Evolutionary conservation across 2,888 invertebrate species (phyloP).

Genomic region (Netelia fuscicornis): DNA sequence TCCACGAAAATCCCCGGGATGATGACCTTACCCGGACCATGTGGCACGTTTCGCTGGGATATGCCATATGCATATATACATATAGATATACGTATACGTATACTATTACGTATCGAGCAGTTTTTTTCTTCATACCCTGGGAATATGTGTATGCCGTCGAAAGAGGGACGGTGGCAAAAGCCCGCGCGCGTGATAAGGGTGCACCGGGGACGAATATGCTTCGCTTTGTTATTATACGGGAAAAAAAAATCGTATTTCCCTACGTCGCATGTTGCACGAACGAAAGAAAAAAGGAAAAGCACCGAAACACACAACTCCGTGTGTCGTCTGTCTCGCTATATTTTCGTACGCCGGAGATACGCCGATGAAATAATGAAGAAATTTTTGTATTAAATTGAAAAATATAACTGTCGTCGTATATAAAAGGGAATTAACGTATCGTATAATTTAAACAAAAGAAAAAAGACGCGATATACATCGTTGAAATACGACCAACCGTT

Average conservation of each 20-base stretch:
- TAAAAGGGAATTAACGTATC: background rate
- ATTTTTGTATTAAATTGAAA: background rate
- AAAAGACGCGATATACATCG: background rate
- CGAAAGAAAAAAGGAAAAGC: background rate
- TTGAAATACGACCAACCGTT: background rate
- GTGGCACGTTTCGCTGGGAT: conserved; percentile 15
- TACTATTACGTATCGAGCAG: conserved; percentile 7
- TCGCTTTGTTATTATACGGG: conserved; percentile 40
- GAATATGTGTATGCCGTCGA: conserved; percentile 37
- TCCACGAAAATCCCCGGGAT: conserved; percentile 54
- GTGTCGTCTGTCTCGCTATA: background rate
- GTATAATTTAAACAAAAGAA: background rate
- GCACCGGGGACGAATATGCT: conserved; percentile 31
- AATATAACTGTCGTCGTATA: background rate
- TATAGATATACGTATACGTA: background rate
- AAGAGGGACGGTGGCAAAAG: conserved; percentile 9
- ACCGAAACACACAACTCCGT: background rate
- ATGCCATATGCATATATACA: conserved; percentile 23
- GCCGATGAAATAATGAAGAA: background rate
- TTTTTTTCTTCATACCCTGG: conserved; percentile 40
- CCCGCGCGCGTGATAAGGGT: conserved; percentile 33
- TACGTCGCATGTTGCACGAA: conserved; percentile 3
- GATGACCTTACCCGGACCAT: conserved; percentile 51
- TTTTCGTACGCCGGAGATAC: background rate
- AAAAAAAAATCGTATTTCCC: conserved; percentile 26